Base-by-base conservation (phyloP, 2,797 vertebrate genomes). In the Gallinago solitaria region DNA sequence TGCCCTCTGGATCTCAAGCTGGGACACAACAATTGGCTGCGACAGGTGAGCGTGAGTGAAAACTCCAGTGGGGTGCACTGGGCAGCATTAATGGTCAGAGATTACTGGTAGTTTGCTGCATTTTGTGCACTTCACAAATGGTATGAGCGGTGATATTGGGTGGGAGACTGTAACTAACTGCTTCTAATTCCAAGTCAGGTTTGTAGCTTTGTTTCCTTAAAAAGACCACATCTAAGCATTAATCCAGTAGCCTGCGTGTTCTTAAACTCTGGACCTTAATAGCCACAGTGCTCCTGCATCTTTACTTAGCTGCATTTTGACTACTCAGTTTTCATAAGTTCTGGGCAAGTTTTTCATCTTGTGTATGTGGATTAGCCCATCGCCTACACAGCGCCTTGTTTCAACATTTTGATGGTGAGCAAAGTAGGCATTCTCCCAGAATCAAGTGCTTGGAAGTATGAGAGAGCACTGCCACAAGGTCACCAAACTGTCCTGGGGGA, bases 1-100 rank as follows among this genome's bases (percentile, higher is more conserved):
- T 99, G 96, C 92, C 99, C 98, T 92, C 98, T 97, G 97, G 99
- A 97, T 89, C 99, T 99, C 91, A 99, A 99, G 89, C 98, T 99
- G 92, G 99, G 99, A 45, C 99, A 99, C 95, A 99, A 99, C 97
- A 99, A 99, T 95, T 99, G 99, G 99, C 98, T 99, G 81, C 98
- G 99, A 43, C 99, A 99, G 98, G 99, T 99, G 97, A 85, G 77
- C 2, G 6, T 60, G 78, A 47, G 15, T 28, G 28, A 65, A 39
- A 56, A 27, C 60, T 56, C 37, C 4, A 3, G 16, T 24, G 48
- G 39, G 67, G 23, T 16, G 23, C 25, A 19, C 28, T 33, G 47
- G n/a, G 10, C 47, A 33, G 45, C 28, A 32, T 1, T 59, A 17
- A 4, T 28, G 9, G 12, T 16, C 60, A 16, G 43, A 18, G 4